These are phyloP conservation scores for Pocillopora verrucosa DNA, from an alignment of 64 coral and sea anemone genomes.

Conservation along the genomic window DNA sequence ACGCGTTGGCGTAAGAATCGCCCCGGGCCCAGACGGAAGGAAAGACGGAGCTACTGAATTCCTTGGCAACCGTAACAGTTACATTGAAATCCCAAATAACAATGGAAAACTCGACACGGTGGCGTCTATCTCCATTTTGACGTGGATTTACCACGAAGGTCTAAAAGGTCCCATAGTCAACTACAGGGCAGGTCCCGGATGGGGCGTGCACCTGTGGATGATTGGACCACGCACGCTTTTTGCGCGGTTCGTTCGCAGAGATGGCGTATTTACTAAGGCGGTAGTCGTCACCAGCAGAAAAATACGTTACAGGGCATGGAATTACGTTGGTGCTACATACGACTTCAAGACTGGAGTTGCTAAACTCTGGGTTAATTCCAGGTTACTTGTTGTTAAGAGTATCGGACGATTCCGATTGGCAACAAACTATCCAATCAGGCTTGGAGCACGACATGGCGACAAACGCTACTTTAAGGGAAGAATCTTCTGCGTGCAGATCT, in stretches of 20 bases:
- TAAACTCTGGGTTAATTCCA: slow-evolving; percentile 88
- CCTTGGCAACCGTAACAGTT: slow-evolving; percentile 59
- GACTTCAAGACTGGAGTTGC: slow-evolving; percentile 69
- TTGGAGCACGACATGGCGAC: slow-evolving; percentile 56
- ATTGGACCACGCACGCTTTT: slow-evolving; percentile 28
- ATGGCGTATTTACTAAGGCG: slow-evolving; percentile 39
- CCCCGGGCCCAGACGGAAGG: slow-evolving; percentile 67
- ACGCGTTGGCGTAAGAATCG: slow-evolving; percentile 9
- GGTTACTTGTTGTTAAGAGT: slow-evolving; percentile 42
- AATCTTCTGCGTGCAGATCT: slow-evolving; percentile 79
- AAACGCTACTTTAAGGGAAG: slow-evolving; percentile 70
- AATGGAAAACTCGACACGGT: slow-evolving; percentile 50
- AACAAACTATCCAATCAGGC: slow-evolving; percentile 77
- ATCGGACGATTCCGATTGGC: slow-evolving; percentile 76
- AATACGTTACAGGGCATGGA: slow-evolving; percentile 70
- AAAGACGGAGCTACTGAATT: slow-evolving; percentile 62
- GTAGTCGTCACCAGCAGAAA: slow-evolving; percentile 33
- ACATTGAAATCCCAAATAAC: slow-evolving; percentile 77
- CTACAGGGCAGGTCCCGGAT: slow-evolving; percentile 49
- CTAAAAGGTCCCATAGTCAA: slow-evolving; percentile 77
- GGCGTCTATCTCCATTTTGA: slow-evolving; percentile 65
- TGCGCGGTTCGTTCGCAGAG: slow-evolving; percentile 59
- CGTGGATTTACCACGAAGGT: slow-evolving; percentile 81
- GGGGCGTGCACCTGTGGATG: slow-evolving; percentile 77
- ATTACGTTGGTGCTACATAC: slow-evolving; percentile 73